Evolutionary conservation across 1,140 invertebrate species (phyloP), one percentile per base, ranked within the genome.

Genomic region (Leptinotarsa lineolata): DNA sequence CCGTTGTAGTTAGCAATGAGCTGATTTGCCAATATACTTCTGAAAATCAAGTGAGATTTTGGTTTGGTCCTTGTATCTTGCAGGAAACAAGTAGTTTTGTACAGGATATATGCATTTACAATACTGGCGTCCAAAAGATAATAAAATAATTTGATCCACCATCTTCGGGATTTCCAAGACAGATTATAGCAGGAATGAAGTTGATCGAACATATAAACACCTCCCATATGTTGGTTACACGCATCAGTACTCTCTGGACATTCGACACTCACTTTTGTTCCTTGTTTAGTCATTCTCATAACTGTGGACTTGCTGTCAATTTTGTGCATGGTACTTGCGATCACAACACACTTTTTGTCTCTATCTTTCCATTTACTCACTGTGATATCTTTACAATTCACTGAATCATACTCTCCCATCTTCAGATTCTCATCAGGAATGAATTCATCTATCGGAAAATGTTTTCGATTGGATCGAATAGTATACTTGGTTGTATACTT

Each of bases 111-210:
- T 24, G 24, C 24, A 24, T 24, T 24, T 24, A 24, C 24, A 75
- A 82, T 81, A 76, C 72, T 70, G 45, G 79, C 78, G 70, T 82
- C 78, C 21, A 81, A 69, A 75, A 77, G 70, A 76, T 80, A 79
- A 77, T 80, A 84, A 78, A 84, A 83, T 68, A 84, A 80, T 64
- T 79, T 80, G 72, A 84, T 79, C 82, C 81, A 84, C 83, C 83
- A 83, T 78, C 83, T 82, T 69, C 78, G 77, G 74, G 78, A 82
- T 77, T 83, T 83, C 66, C 81, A 77, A 75, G 81, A 76, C 72
- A 82, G 79, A 77, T 79, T 78, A 74, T 83, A 84, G 54, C 75
- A 74, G 24, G 79, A 74, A 79, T 78, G 79, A 72, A 82, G 79
- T 75, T 82, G 79, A 79, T 83, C 79, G 72, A 81, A 81, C 74